Percentiles rank a stretch among this genome's conserved stretches.
Evolutionary conservation across 2,113 vertebrate species (phyloP).

Genomic region (Peromyscus maniculatus): DNA sequence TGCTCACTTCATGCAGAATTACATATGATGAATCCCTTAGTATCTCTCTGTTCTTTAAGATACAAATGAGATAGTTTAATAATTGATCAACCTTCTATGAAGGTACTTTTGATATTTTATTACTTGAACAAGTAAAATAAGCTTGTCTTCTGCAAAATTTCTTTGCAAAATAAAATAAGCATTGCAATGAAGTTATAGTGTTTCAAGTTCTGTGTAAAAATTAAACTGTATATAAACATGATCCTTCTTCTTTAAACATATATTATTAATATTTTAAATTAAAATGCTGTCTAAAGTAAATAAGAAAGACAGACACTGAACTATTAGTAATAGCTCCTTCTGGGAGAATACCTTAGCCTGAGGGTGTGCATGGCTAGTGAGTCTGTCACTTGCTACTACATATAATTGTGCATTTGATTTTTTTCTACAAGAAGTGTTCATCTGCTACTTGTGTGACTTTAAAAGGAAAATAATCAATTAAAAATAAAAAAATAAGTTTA

Average conservation of each 20-base stretch:
- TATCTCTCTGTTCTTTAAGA: neutral
- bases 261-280: neutral
- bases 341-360: neutral
- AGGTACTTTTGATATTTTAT: neutral
- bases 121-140: conserved; percentile 14
- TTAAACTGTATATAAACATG: neutral
- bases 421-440: conserved; percentile 42
- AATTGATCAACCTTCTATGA: neutral
- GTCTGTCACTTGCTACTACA: neutral
- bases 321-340: neutral
- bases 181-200: neutral
- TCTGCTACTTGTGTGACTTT: neutral
- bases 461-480: neutral
- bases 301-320: neutral
- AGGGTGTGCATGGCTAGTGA: neutral
- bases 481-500: neutral
- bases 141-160: conserved; percentile 1
- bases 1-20: conserved; percentile 20
- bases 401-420: neutral
- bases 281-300: neutral
- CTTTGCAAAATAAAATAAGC: neutral
- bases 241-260: neutral
- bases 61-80: neutral
- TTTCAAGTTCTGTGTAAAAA: conserved; percentile 24
- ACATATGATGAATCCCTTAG: neutral